phyloP scores from a whole-genome alignment of 2,888 invertebrate species.

The Drepana falcataria region DNA sequence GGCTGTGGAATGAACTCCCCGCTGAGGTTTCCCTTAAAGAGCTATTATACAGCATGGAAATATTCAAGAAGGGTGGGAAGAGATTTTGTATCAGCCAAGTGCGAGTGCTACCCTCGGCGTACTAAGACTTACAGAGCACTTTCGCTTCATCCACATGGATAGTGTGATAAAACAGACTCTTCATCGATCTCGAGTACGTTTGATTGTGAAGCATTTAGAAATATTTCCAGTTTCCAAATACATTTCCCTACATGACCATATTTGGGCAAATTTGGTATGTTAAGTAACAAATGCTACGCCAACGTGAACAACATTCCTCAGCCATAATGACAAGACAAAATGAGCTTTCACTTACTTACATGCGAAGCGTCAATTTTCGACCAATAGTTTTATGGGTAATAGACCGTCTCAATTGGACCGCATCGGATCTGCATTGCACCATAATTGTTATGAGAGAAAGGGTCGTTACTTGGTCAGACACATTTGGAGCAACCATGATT shows the following conservation, averaged over 20 bases:
- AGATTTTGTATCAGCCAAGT: no score
- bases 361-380: slow-evolving; percentile 33
- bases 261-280: background rate
- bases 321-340: slow-evolving; percentile 2
- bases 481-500: background rate
- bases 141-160: no score
- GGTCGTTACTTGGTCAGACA: slow-evolving; percentile 7
- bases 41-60: no score
- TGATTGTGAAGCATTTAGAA: no score
- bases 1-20: no score
- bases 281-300: background rate
- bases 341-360: slow-evolving; percentile 15
- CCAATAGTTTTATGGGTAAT: slow-evolving; percentile 33
- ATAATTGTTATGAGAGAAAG: slow-evolving; percentile 15
- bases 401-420: slow-evolving; percentile 37
- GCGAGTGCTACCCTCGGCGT: no score
- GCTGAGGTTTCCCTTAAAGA: no score
- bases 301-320: background rate
- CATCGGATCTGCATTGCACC: slow-evolving; percentile 26
- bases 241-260: background rate
- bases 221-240: background rate
- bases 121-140: no score
- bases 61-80: no score
- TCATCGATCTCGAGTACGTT: no score
- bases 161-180: no score